A percentile compares a stretch with the other conserved stretches of the same genome.
phyloP scores from a whole-genome alignment of 2,797 vertebrate species.

The Pangasius macronema region DNA sequence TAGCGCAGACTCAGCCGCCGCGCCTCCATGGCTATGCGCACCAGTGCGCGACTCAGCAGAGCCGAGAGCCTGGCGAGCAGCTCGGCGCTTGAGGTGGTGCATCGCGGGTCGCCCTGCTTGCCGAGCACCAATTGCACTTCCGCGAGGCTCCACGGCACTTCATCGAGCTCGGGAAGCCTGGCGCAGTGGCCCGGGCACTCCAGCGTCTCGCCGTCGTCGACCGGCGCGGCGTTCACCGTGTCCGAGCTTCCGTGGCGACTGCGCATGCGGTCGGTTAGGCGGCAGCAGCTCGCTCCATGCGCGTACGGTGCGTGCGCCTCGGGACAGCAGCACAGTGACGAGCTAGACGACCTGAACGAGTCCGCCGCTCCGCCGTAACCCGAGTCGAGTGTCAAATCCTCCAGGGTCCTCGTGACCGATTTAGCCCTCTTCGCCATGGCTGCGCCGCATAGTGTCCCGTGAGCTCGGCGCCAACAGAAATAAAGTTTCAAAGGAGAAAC shows the following conservation, averaged over 20 bases:
- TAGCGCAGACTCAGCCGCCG: conserved; percentile 94
- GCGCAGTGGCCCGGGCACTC: conserved; percentile 91
- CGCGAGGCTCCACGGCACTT: conserved; percentile 95
- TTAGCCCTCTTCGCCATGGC: conserved; percentile 94
- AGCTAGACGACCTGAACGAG: conserved; percentile 95
- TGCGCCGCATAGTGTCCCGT: conserved; percentile 87
- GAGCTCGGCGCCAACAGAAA: conserved; percentile 30
- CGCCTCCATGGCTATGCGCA: conserved; percentile 89
- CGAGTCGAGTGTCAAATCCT: conserved; percentile 98
- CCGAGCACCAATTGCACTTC: conserved; percentile 87
- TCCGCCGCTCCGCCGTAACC: conserved; percentile 98
- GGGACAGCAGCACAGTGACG: conserved; percentile 91
- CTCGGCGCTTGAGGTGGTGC: conserved; percentile 74
- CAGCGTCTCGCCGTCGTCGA: conserved; percentile 95
- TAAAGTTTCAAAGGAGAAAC: conserved; percentile 22
- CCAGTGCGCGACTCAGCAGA: conserved; percentile 86
- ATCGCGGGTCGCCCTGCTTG: conserved; percentile 76
- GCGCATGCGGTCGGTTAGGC: conserved; percentile 94
- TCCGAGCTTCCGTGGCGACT: conserved; percentile 97
- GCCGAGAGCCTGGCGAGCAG: conserved; percentile 85
- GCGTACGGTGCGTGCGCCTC: conserved; percentile 85
- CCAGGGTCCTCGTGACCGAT: conserved; percentile 90
- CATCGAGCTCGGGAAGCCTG: conserved; percentile 96
- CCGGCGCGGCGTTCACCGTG: conserved; percentile 96
- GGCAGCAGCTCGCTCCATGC: conserved; percentile 87